Evolutionary conservation across 1,140 invertebrate genomes (phyloP).

Genomic region (Prorops nasuta): DNA sequence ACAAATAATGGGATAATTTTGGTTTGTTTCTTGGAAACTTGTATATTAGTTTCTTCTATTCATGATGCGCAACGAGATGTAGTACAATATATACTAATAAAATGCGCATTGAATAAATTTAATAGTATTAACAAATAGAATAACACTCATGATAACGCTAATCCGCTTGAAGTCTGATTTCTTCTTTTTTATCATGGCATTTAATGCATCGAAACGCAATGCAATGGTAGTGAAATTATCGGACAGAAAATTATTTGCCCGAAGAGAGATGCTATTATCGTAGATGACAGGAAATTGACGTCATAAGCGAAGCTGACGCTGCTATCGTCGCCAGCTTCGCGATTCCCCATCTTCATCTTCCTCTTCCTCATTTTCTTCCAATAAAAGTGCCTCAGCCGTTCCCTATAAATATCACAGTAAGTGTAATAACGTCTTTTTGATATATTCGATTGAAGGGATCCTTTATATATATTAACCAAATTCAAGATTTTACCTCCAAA

Average conservation of each 20-base stretch:
- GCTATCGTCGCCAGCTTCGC: conserved; percentile 62
- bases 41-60: conserved; percentile 31
- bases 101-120: conserved; percentile 30
- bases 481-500: conserved; percentile 40
- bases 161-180: conserved; percentile 29
- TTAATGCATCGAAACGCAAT: conserved; percentile 27
- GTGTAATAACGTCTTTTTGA: too few species aligned
- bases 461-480: background rate
- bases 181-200: conserved; percentile 29
- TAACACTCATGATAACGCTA: conserved; percentile 44
- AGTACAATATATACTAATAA: conserved; percentile 26
- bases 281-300: conserved; percentile 28
- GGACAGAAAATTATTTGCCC: conserved; percentile 21
- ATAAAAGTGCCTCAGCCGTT: conserved; percentile 42
- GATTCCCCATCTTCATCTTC: conserved; percentile 63
- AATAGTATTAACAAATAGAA: conserved; percentile 41
- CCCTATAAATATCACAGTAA: conserved; percentile 22
- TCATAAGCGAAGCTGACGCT: conserved; percentile 37
- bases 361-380: conserved; percentile 61
- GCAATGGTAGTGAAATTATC: conserved; percentile 27
- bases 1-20: conserved; percentile 55
- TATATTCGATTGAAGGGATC: too few species aligned
- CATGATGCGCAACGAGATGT: conserved; percentile 25
- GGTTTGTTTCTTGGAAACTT: conserved; percentile 36
- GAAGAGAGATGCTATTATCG: conserved; percentile 27